Percentiles rank a stretch among this genome's conserved stretches.
Conservation (phyloP, 2,888 invertebrate species). For the Anoplius nigerrimus region DNA sequence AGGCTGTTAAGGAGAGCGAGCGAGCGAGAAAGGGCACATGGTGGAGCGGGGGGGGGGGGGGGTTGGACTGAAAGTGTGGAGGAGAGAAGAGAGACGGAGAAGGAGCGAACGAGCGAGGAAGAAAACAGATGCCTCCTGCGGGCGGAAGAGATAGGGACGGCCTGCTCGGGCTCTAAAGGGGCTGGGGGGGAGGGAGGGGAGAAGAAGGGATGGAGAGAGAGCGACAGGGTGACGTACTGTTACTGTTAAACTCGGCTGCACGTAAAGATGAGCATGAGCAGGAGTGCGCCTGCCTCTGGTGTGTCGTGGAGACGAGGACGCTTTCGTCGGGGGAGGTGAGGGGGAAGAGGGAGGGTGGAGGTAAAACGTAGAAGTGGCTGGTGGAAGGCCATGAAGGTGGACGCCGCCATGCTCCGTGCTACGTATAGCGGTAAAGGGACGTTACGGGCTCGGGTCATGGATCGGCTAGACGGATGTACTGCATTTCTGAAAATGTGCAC, state of each 20-base stretch:
- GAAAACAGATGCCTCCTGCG: constrained; percentile 23
- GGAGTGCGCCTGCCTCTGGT: constrained; percentile 49
- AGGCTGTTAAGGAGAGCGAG: constrained; percentile 75
- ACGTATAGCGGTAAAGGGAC: constrained; percentile 28
- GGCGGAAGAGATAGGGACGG: constrained; percentile 27
- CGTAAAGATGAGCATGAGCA: constrained; percentile 56
- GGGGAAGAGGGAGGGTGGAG: constrained; percentile 18
- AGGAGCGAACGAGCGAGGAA: constrained; percentile 25
- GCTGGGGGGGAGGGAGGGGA: constrained; percentile 32
- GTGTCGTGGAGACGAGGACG: constrained; percentile 32
- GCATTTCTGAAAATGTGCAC: constrained; percentile 36
- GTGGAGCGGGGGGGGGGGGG: constrained; percentile 32
- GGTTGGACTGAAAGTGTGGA: constrained; percentile 11
- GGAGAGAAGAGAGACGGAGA: constrained; percentile 9
- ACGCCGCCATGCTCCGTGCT: constrained; percentile 21
- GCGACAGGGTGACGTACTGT: constrained; percentile 71
- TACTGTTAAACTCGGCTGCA: constrained; percentile 69
- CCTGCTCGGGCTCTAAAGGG: too few species aligned
- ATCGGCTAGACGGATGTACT: constrained; percentile 33
- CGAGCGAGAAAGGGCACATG: constrained; percentile 52
- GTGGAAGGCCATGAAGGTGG: constrained; percentile 34
- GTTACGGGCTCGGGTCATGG: constrained; percentile 33
- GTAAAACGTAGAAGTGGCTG: constrained; percentile 31
- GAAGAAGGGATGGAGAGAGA: constrained; percentile 42
- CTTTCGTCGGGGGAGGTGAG: too few species aligned